Base-by-base conservation (phyloP, 2,113 vertebrate species). In the Perca fluviatilis region DNA sequence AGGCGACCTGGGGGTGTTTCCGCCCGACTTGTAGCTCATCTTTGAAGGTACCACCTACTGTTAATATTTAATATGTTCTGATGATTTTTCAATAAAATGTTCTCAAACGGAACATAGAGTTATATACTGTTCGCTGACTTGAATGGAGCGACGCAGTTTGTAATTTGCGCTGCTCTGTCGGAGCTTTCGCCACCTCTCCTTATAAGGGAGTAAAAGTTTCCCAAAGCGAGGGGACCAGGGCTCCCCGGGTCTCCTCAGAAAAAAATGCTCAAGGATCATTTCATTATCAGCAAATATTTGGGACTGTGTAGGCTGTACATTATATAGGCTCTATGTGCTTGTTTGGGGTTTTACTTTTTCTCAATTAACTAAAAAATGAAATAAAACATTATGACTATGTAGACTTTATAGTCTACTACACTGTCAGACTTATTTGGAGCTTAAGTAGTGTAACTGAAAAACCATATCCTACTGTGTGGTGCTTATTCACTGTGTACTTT, bases 121-220 rank as follows among this genome's bases (percentile, higher is more conserved):
- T 23, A 61, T 49, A 40, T 3, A 6, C 19, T 27, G 25, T 75
- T 53, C 1, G 7, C 1, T 67, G 15, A 27, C 18, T 18, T 53
- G 30, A 51, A 49, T 25, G 33, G 13, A 30, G 21, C 14, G 25
- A 18, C 14, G 11, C 8, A 16, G 43, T 6, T 2, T 58, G 33
- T 47, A 11, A 40, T 16, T 43, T 57, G 68, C 4, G 60, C 77
- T 30, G 43, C 62, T 61, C 57, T 6, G 10, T 19, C 57, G 74
- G 30, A 70, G 77, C 50, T 40, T 57, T 72, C 27, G 11, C 68
- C 72, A 53, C 2, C 33, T 88, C 56, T 71, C 93, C 93, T 88
- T 94, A 91, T 92, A 93, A 89, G 93, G 92, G 77, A 91, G 86
- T 77, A 49, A 89, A 88, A 86, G 51, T 71, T 43, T 74, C 67